These are phyloP conservation scores for Polia nebulosa DNA, from an alignment of 2,888 invertebrate genomes.

Conservation along the genomic window DNA sequence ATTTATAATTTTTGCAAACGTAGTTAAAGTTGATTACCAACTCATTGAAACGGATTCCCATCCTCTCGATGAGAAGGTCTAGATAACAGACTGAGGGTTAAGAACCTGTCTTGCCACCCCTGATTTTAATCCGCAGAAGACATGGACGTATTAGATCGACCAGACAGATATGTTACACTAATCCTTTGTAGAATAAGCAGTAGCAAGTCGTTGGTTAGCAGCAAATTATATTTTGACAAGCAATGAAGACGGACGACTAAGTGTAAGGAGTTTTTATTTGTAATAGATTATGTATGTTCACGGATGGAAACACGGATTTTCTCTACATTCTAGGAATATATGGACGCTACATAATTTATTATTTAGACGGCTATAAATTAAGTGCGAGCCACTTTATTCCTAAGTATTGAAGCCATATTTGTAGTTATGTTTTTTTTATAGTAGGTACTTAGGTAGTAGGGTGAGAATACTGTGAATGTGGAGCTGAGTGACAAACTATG, in stretches of 20 bases:
- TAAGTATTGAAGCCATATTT: neutral
- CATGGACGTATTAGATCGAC: conserved; percentile 44
- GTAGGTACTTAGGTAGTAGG: no score
- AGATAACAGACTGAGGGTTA: neutral
- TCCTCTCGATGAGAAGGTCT: neutral
- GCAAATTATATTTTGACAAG: conserved; percentile 52
- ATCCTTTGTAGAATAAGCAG: conserved; percentile 50
- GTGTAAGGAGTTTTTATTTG: conserved; percentile 36
- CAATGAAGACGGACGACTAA: conserved; percentile 39
- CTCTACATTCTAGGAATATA: conserved; percentile 17
- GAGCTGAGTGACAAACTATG: neutral
- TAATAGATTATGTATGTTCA: conserved; percentile 19
- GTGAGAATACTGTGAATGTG: neutral
- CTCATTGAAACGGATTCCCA: neutral
- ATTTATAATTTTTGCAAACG: conserved; percentile 3
- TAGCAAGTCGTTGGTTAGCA: conserved; percentile 17
- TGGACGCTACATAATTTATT: neutral
- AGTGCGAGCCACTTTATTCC: neutral
- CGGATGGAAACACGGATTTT: conserved; percentile 27
- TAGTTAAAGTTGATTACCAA: no score
- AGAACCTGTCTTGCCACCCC: conserved; percentile 24
- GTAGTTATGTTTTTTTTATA: neutral
- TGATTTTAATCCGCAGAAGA: conserved; percentile 46
- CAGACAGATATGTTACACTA: conserved; percentile 50
- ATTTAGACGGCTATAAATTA: neutral